Conservation (phyloP, 1,140 invertebrate genomes). For the Dendroctonus valens region DNA sequence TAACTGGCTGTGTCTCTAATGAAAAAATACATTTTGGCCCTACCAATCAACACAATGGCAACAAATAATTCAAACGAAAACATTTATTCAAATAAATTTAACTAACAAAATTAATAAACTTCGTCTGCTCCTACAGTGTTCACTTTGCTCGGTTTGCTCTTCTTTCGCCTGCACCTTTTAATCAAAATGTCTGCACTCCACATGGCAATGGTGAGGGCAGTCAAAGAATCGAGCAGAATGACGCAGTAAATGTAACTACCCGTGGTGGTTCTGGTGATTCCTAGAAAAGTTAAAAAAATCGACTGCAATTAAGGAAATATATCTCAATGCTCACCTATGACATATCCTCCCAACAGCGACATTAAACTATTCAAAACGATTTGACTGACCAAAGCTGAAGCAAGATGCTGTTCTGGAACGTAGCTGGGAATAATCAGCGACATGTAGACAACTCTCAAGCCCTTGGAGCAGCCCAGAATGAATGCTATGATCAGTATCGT, state of each 20-base stretch:
- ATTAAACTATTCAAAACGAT: conserved; percentile 57
- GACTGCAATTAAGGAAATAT: not conserved
- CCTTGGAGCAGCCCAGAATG: conserved; percentile 63
- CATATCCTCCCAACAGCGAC: conserved; percentile 40
- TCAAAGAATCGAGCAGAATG: conserved; percentile 50
- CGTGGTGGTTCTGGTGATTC: conserved; percentile 50
- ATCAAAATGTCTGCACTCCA: conserved; percentile 43
- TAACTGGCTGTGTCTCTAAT: too few species aligned
- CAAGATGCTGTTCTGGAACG: conserved; percentile 62
- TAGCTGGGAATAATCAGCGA: conserved; percentile 63
- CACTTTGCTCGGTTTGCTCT: not conserved
- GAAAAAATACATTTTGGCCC: too few species aligned
- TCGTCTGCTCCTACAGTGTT: not conserved
- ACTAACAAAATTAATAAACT: not conserved
- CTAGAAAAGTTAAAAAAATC: conserved; percentile 39
- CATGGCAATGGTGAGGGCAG: conserved; percentile 49
- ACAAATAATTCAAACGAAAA: too few species aligned
- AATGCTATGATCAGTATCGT: conserved; percentile 50
- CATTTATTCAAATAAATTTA: too few species aligned
- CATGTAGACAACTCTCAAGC: conserved; percentile 65
- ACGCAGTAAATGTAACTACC: conserved; percentile 50
- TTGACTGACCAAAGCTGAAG: conserved; percentile 63
- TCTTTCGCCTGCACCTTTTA: conserved; percentile 6
- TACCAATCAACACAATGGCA: too few species aligned
- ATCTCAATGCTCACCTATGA: conserved; percentile 35